A percentile compares a stretch with the other conserved stretches of the same genome.
phyloP scores from a whole-genome alignment of 2,797 vertebrate species.

The Meda fulgida region DNA sequence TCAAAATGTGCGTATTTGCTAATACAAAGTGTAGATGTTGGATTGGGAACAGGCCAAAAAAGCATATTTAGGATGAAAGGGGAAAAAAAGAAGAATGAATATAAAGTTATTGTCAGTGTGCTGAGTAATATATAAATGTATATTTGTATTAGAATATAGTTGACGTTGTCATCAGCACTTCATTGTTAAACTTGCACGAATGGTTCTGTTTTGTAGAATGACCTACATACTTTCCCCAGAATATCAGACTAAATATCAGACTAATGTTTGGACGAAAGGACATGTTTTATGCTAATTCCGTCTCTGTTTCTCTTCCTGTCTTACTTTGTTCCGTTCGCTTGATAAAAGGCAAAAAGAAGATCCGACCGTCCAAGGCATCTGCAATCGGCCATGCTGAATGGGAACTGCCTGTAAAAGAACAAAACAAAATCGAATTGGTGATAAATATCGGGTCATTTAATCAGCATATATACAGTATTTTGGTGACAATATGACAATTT shows the following conservation, averaged over 20 bases:
- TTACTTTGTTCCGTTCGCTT: conserved; percentile 23
- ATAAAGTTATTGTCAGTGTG: neutral
- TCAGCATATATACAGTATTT: neutral
- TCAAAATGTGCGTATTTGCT: neutral
- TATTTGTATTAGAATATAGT: conserved; percentile 8
- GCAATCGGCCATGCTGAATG: neutral
- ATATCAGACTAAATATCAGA: conserved; percentile 27
- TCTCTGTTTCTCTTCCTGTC: conserved; percentile 20
- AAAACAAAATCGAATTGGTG: neutral
- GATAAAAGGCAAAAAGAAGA: conserved; percentile 41
- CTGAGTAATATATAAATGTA: neutral
- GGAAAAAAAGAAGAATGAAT: neutral
- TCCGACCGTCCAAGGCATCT: conserved; percentile 10
- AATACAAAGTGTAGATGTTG: neutral
- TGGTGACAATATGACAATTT: neutral
- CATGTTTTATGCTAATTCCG: conserved; percentile 35
- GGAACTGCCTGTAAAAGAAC: neutral
- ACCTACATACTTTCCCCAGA: conserved; percentile 17
- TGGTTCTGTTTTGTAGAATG: conserved; percentile 5
- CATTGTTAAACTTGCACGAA: neutral
- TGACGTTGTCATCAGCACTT: neutral
- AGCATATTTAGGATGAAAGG: neutral
- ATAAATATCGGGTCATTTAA: neutral
- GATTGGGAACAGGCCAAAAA: neutral
- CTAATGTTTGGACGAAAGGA: conserved; percentile 15